Evolutionary conservation across 2,797 vertebrate species (phyloP), one percentile per base, ranked within the genome.

Genomic region (Hydrocynus forskahlii): DNA sequence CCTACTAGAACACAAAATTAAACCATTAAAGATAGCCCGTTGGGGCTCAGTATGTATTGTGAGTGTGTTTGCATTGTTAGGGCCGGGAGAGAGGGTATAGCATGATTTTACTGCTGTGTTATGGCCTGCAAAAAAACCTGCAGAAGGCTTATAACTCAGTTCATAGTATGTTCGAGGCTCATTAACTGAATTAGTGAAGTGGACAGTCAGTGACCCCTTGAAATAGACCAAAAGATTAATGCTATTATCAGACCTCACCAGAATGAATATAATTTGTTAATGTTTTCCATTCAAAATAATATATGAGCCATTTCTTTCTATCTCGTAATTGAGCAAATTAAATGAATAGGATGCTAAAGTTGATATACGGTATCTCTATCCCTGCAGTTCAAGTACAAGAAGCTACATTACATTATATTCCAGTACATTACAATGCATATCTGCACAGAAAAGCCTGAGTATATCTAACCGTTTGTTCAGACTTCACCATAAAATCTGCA

Each of bases 251-350:
- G 59, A 45, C 29, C 55, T 66, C 59, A 64, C 60, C 71, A 73
- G 81, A 85, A 89, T 86, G 70, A 76, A 85, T 82, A 78, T 74
- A n/a, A 82, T 85, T 83, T 78, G 77, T 62, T 82, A 75, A 87
- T 86, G 80, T 86, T 86, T 80, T 80, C 64, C 72, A 79, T 86
- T 85, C 69, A 77, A 76, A 79, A 77, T 82, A 79, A 83, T 80
- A 83, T 83, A 76, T 13, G 43, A 76, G 75, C 62, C 45, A 67
- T 55, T 80, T 59, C 54, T 69, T 29, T 29, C 29, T 71, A 48
- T 74, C 54, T 14, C 48, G 12, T 68, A 68, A 69, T 62, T 76
- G 72, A n/a, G 12, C 62, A 64, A 23, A 63, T 52, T 12, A 69
- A 48, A 52, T 40, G 14, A 75, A 70, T 48, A 62, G 25, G 29